Conservation (phyloP, 2,797 vertebrate genomes). For the Pempheris klunzingeri region DNA sequence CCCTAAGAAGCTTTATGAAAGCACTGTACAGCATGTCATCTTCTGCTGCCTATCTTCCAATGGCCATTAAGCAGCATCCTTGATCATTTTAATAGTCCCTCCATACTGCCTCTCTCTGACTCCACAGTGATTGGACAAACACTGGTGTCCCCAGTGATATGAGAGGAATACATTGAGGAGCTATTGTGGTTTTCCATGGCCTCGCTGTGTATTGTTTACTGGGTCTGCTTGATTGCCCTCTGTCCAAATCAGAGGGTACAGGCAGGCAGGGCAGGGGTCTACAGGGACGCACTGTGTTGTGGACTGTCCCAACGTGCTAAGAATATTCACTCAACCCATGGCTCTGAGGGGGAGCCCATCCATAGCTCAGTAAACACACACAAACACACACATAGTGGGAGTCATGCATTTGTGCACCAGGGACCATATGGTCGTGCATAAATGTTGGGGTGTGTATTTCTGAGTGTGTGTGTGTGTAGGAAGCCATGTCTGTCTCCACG, state of each 20-base stretch:
- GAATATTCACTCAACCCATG: constrained; percentile 80
- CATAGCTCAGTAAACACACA: constrained; percentile 78
- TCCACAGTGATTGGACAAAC: constrained; percentile 74
- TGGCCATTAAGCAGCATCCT: constrained; percentile 74
- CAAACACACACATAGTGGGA: constrained; percentile 60
- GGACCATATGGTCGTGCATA: constrained; percentile 70
- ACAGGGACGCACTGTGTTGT: constrained; percentile 77
- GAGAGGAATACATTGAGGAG: constrained; percentile 77
- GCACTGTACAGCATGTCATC: constrained; percentile 67
- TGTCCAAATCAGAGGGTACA: constrained; percentile 82
- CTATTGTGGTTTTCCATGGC: constrained; percentile 77
- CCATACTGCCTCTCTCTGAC: constrained; percentile 62
- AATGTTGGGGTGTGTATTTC: constrained; percentile 61
- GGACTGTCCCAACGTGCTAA: constrained; percentile 81
- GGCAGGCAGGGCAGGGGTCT: constrained; percentile 77
- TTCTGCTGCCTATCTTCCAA: constrained; percentile 61
- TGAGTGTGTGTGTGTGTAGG: constrained; percentile 38
- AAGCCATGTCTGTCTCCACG: constrained; percentile 73
- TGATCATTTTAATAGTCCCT: constrained; percentile 80
- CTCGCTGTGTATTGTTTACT: constrained; percentile 80
- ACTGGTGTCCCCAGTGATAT: constrained; percentile 72
- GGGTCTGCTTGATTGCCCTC: constrained; percentile 83
- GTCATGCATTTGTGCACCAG: constrained; percentile 69
- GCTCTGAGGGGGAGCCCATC: constrained; percentile 72
- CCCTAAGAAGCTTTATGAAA: constrained; percentile 60